Evolutionary conservation across 1,140 invertebrate species (phyloP).

Genomic region (Planococcus citri): DNA sequence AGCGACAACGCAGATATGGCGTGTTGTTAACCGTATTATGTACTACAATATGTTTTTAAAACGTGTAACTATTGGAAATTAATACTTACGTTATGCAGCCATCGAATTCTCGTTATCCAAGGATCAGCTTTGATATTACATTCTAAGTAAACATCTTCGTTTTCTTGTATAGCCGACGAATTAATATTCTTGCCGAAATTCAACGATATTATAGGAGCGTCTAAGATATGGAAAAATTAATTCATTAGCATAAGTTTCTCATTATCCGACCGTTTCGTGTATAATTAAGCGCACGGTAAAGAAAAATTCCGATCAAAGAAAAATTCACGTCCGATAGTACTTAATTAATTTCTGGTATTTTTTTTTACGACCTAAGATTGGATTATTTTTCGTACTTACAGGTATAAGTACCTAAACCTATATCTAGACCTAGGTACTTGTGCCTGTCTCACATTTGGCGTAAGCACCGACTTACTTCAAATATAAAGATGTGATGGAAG

Average conservation of each 20-base stretch:
- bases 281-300: neutral
- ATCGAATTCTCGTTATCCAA: conserved; percentile 25
- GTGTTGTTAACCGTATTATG: too few relatives aligned
- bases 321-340: too few relatives aligned
- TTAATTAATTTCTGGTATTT: neutral
- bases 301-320: neutral
- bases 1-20: too few relatives aligned
- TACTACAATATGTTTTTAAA: too few relatives aligned
- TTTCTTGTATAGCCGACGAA: conserved; percentile 31
- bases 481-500: too few relatives aligned
- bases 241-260: conserved; percentile 8
- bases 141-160: conserved; percentile 33
- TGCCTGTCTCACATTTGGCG: too few relatives aligned
- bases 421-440: too few relatives aligned
- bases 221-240: conserved; percentile 26
- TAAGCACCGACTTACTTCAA: too few relatives aligned
- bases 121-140: conserved; percentile 33
- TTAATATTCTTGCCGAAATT: conserved; percentile 29
- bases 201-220: conserved; percentile 26
- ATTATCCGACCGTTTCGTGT: neutral
- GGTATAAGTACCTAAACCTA: too few relatives aligned
- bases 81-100: conserved; percentile 30
- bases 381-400: too few relatives aligned
- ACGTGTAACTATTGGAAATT: too few relatives aligned
- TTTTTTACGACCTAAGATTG: too few relatives aligned